These are phyloP conservation scores for Xenopus petersii DNA, from an alignment of 2,797 vertebrate species.

Conservation along the genomic window DNA sequence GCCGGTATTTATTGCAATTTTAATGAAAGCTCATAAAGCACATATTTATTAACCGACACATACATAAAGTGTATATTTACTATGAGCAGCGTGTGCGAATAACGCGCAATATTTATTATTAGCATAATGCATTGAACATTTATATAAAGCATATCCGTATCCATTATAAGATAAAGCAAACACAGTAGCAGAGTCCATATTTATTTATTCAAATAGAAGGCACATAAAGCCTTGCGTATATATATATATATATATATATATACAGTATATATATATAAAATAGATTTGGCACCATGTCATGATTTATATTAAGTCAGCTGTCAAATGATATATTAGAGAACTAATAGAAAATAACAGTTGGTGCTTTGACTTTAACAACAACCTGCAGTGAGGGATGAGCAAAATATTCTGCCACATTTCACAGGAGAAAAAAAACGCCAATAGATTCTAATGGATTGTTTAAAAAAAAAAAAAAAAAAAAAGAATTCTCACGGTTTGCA, in stretches of 20 bases:
- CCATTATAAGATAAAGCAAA: slow-evolving; percentile 1
- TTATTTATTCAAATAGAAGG: neutral
- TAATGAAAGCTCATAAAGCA: slow-evolving; percentile 38
- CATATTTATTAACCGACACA: slow-evolving; percentile 33
- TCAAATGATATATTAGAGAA: no score
- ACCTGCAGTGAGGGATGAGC: no score
- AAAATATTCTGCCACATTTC: no score
- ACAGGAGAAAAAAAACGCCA: no score
- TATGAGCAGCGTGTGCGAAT: neutral
- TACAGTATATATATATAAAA: neutral
- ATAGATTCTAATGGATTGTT: no score
- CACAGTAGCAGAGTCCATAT: neutral
- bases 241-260: no score
- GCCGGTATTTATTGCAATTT: slow-evolving; percentile 31
- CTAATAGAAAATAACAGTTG: no score
- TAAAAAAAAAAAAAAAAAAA: no score
- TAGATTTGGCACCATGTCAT: no score
- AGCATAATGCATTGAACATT: slow-evolving; percentile 12
- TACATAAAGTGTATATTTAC: slow-evolving; percentile 24
- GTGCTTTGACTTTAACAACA: no score
- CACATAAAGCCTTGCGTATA: neutral
- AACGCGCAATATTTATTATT: slow-evolving; percentile 23
- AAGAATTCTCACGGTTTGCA: no score
- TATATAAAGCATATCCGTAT: neutral
- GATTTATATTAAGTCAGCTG: no score